These are phyloP conservation scores for Acromyrmex echinatior DNA, from an alignment of 1,140 invertebrate species.

Conservation along the genomic window DNA sequence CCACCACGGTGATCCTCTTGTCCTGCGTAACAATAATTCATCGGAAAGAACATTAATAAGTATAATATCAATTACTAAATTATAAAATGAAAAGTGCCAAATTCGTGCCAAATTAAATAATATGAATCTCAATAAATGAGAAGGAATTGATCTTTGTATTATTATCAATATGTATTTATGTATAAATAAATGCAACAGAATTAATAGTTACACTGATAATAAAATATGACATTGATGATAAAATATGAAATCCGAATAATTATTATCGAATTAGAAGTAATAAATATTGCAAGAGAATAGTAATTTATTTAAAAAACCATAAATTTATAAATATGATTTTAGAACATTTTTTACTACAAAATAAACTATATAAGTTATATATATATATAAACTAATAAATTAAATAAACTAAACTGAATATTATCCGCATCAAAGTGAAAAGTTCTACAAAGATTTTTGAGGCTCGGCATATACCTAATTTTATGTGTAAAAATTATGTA, in stretches of 20 bases:
- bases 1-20: constrained; percentile 97
- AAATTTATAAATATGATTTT: neutral
- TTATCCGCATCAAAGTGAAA: neutral
- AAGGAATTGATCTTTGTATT: neutral
- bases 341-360: neutral
- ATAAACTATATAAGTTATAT: neutral
- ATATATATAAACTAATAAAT: too few relatives aligned
- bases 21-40: constrained; percentile 88
- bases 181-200: constrained; percentile 18
- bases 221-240: neutral
- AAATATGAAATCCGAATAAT: constrained; percentile 1
- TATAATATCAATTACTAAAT: too few relatives aligned
- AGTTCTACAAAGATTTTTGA: neutral
- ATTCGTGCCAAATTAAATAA: neutral
- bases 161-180: neutral
- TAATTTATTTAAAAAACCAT: neutral
- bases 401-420: neutral
- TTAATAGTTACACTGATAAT: neutral
- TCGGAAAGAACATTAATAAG: neutral
- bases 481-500: neutral
- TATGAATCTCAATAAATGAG: neutral
- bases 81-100: neutral
- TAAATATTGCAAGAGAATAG: neutral
- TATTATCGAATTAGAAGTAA: neutral
- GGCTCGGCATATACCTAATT: neutral